Conservation (phyloP, 2,113 vertebrate species). For the Odontesthes bonariensis region DNA sequence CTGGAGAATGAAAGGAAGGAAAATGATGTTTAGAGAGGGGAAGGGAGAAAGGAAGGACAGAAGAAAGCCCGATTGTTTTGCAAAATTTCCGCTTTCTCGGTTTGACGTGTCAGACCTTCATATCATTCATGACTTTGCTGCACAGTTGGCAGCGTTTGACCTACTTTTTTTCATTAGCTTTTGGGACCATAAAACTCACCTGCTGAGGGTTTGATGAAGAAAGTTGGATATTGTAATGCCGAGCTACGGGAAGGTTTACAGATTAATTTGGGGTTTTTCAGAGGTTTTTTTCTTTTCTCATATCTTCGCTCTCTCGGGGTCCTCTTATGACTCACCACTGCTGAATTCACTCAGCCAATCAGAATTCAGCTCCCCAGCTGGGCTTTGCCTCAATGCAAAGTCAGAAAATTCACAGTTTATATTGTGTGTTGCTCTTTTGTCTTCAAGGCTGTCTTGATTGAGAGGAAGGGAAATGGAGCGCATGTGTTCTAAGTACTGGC, state of each 20-base stretch:
- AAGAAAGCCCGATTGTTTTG: conserved; percentile 31
- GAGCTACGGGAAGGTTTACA: conserved; percentile 8
- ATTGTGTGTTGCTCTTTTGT: conserved; percentile 37
- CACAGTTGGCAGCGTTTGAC: conserved; percentile 30
- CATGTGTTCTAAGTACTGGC: neutral
- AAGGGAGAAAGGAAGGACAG: neutral
- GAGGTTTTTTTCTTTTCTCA: conserved; percentile 22
- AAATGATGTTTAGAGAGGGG: neutral
- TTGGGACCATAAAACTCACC: neutral
- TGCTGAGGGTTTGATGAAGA: neutral
- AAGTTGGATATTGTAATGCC: neutral
- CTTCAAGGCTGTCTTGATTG: conserved; percentile 41
- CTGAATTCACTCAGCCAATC: conserved; percentile 75
- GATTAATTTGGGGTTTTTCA: conserved; percentile 21
- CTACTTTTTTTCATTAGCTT: conserved; percentile 36
- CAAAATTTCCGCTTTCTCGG: neutral
- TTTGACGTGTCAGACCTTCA: conserved; percentile 14
- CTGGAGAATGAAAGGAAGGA: conserved; percentile 28
- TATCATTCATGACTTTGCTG: conserved; percentile 16
- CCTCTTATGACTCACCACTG: conserved; percentile 80
- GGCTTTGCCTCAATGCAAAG: conserved; percentile 36
- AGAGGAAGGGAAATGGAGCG: neutral
- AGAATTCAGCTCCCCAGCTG: conserved; percentile 45
- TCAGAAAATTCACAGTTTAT: conserved; percentile 32
- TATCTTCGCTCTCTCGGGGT: conserved; percentile 45